Conservation (phyloP, 2,797 vertebrate genomes). For the Nannoperca obscura region DNA sequence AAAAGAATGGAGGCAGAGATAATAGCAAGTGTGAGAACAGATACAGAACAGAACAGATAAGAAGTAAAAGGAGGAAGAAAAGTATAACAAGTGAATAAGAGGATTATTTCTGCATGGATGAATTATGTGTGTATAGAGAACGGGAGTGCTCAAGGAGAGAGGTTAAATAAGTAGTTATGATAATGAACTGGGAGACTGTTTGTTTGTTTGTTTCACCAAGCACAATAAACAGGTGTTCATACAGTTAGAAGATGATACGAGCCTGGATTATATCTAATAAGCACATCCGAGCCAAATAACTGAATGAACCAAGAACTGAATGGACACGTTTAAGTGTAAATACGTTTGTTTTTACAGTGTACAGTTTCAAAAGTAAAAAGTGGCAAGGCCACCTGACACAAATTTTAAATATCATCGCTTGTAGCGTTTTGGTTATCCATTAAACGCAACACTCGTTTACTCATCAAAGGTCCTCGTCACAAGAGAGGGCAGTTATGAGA, state of each 20-base stretch:
- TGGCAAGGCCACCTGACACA: neutral
- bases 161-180: slow-evolving; percentile 43
- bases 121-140: slow-evolving; percentile 7
- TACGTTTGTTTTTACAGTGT: slow-evolving; percentile 7
- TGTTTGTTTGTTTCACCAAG: slow-evolving; percentile 1
- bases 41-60: too few relatives aligned
- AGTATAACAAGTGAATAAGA: slow-evolving; percentile 1
- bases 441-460: slow-evolving; percentile 21
- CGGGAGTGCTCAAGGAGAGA: slow-evolving; percentile 9
- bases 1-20: slow-evolving; percentile 5
- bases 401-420: neutral
- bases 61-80: neutral
- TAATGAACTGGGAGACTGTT: slow-evolving; percentile 16
- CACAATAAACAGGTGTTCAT: slow-evolving; percentile 47
- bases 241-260: neutral
- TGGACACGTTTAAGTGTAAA: neutral
- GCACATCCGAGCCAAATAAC: slow-evolving; percentile 12
- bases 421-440: slow-evolving; percentile 9
- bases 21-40: slow-evolving; percentile 18
- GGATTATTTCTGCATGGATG: slow-evolving; percentile 25
- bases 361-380: slow-evolving; percentile 9
- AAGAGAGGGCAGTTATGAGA: slow-evolving; percentile 31
- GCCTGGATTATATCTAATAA: slow-evolving; percentile 33
- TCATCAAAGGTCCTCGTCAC: slow-evolving; percentile 28
- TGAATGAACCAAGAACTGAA: slow-evolving; percentile 1